phyloP scores from a whole-genome alignment of 2,113 vertebrate genomes.

The Rattus rattus region DNA sequence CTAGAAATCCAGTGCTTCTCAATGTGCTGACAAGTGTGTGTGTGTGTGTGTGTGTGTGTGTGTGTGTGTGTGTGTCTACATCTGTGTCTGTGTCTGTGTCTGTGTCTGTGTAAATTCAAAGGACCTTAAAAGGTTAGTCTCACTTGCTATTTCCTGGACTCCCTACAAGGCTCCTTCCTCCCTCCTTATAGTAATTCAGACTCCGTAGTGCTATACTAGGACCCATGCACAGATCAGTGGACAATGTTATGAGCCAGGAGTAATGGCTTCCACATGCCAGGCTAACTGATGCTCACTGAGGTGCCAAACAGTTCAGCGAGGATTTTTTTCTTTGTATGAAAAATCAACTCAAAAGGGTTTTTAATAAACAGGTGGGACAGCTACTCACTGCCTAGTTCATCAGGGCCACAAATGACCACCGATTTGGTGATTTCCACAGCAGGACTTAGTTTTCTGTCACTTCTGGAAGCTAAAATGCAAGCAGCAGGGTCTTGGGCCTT shows the following conservation, averaged over 20 bases:
- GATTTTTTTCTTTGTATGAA: background rate
- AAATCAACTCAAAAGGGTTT: background rate
- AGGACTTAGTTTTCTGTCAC: background rate
- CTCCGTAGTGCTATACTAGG: background rate
- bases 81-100: background rate
- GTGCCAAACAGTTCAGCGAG: background rate
- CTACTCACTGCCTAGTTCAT: background rate
- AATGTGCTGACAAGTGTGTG: background rate
- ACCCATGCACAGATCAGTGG: background rate
- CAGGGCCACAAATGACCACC: background rate
- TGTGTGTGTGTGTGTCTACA: background rate
- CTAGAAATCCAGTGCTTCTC: background rate
- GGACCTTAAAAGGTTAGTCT: background rate
- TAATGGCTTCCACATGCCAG: background rate
- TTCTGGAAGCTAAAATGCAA: background rate
- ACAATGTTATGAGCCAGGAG: background rate
- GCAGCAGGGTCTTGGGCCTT: background rate
- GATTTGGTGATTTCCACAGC: background rate
- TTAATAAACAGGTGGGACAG: background rate
- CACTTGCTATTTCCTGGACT: background rate
- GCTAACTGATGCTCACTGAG: background rate
- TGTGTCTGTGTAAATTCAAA: background rate
- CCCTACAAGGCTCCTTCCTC: background rate
- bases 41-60: background rate
- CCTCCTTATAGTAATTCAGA: background rate